These are phyloP conservation scores for Idaea biselata DNA, from an alignment of 2,888 invertebrate species.

Conservation along the genomic window DNA sequence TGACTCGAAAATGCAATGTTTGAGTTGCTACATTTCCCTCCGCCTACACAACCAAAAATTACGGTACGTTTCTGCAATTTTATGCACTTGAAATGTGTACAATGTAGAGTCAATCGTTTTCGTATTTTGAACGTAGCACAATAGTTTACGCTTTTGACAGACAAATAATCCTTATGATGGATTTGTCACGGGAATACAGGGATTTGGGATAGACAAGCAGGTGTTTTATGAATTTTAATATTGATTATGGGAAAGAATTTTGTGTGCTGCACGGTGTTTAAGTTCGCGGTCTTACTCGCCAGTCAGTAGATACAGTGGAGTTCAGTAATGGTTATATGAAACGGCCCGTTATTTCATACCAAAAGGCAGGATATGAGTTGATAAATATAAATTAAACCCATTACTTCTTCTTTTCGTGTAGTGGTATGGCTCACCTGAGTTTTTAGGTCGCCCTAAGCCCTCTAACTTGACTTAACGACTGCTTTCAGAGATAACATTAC, in stretches of 20 bases:
- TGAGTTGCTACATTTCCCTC: slow-evolving; percentile 27
- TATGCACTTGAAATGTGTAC: slow-evolving; percentile 34
- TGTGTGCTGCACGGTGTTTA: neutral
- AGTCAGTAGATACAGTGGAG: too few species aligned
- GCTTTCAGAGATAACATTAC: too few species aligned
- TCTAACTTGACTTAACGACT: too few species aligned
- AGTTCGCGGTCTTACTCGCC: too few species aligned
- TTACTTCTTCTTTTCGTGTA: too few species aligned
- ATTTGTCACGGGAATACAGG: slow-evolving; percentile 32
- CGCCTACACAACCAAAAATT: slow-evolving; percentile 56
- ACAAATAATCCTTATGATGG: slow-evolving; percentile 44
- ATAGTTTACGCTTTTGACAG: slow-evolving; percentile 23
- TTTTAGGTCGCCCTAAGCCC: too few species aligned
- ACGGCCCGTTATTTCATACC: too few species aligned
- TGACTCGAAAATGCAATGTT: slow-evolving; percentile 9
- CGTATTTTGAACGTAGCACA: slow-evolving; percentile 47
- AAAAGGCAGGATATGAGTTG: too few species aligned
- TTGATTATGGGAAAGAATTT: slow-evolving; percentile 30
- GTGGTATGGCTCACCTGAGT: too few species aligned
- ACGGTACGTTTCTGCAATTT: slow-evolving; percentile 54
- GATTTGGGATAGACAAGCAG: slow-evolving; percentile 20
- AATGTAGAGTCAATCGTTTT: slow-evolving; percentile 64
- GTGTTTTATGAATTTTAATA: slow-evolving; percentile 27
- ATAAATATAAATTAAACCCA: too few species aligned
- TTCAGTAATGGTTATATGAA: too few species aligned